Conservation (phyloP, 1,140 invertebrate genomes). For the Pseudomyrmex gracilis region DNA sequence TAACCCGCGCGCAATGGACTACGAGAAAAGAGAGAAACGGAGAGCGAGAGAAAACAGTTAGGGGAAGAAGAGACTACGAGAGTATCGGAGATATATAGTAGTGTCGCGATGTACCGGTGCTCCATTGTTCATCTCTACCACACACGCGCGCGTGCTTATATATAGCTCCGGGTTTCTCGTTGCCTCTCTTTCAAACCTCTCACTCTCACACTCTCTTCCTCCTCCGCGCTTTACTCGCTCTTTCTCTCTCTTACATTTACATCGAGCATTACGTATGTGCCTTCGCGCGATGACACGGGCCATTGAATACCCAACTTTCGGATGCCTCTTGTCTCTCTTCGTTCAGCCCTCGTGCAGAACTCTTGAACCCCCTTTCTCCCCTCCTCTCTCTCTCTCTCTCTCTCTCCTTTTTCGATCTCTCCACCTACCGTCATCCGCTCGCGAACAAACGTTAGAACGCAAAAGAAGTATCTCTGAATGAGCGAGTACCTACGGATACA, state of each 20-base stretch:
- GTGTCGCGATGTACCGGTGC: constrained; percentile 54
- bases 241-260: constrained; percentile 42
- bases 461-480: constrained; percentile 79
- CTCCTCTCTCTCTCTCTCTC: background rate
- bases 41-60: constrained; percentile 3
- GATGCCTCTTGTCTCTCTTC: background rate
- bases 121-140: constrained; percentile 72
- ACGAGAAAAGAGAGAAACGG: constrained; percentile 63
- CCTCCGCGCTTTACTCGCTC: background rate
- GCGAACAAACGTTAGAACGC: constrained; percentile 74
- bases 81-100: constrained; percentile 61
- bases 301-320: constrained; percentile 75
- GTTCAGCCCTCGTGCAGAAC: constrained; percentile 1
- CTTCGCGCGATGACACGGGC: constrained; percentile 74
- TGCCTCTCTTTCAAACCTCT: constrained; percentile 1
- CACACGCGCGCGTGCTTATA: constrained; percentile 24
- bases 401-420: background rate
- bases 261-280: constrained; percentile 55
- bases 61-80: constrained; percentile 40
- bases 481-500: constrained; percentile 72
- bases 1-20: constrained; percentile 53
- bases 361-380: constrained; percentile 26
- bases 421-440: constrained; percentile 54
- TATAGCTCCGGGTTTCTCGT: background rate
- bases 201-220: background rate